These are phyloP conservation scores for Bruchidius siliquastri DNA, from an alignment of 2,888 invertebrate genomes.

Conservation along the genomic window DNA sequence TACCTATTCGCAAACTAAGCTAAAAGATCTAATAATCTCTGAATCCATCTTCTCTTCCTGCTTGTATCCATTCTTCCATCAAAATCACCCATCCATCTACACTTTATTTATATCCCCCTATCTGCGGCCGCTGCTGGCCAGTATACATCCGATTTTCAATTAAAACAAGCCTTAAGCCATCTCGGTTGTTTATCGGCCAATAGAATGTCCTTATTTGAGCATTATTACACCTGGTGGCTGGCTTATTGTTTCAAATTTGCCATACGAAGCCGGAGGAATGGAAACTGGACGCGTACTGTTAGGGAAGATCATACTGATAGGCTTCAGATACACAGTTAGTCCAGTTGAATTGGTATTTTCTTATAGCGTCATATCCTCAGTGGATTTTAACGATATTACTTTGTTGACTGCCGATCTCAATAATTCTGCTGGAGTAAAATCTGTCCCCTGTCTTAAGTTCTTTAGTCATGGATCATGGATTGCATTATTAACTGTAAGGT, in stretches of 20 bases:
- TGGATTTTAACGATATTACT: too few species aligned
- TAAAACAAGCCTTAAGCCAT: conserved; percentile 6
- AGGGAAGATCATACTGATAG: background rate
- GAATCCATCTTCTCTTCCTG: background rate
- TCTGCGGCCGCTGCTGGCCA: background rate
- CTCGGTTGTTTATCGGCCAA: conserved; percentile 15
- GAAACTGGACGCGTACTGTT: background rate
- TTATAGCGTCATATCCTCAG: too few species aligned
- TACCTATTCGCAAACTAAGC: background rate
- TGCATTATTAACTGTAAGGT: too few species aligned
- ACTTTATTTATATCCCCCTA: background rate
- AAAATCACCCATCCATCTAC: background rate
- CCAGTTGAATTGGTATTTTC: background rate
- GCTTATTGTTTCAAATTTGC: conserved; percentile 23
- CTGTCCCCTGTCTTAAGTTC: too few species aligned
- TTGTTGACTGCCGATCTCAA: too few species aligned
- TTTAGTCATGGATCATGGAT: too few species aligned
- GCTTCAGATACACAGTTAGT: background rate
- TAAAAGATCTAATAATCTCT: background rate
- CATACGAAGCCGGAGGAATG: conserved; percentile 5
- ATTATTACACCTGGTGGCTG: conserved; percentile 14
- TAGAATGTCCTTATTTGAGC: conserved; percentile 18
- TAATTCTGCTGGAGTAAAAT: too few species aligned
- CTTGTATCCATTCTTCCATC: background rate
- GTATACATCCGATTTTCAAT: conserved; percentile 15